Evolutionary conservation across 2,113 vertebrate genomes (phyloP), one percentile per base, ranked within the genome.

Genomic region (Speoplatyrhinus poulsoni): DNA sequence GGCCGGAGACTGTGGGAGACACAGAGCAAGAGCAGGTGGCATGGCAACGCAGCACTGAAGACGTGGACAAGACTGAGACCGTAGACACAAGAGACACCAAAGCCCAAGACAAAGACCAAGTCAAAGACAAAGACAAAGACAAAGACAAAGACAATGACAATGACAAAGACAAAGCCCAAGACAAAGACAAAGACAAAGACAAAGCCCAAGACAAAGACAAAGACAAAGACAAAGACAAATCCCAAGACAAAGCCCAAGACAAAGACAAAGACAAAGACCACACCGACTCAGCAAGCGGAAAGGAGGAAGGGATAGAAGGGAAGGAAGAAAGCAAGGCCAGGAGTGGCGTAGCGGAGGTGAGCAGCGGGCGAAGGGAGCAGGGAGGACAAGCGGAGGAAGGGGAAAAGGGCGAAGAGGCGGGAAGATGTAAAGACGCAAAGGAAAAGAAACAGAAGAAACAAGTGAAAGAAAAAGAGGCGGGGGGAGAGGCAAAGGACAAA

Each of bases 401-500:
- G 13, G 12, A 47, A n/a, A 66, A 60, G 1, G n/a, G 56, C 13
- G 52, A 55, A 65, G 16, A 10, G 52, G 16, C 12, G 17, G 57
- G 52, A 15, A 69, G 70, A 49, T 49, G 72, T 17, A 56, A 19
- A 12, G 65, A 52, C 56, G 55, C 68, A 67, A 77, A 75, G 7
- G 47, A 53, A 86, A 78, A 26, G 83, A 9, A 41, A 55, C 33
- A 11, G 75, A 77, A 77, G 64, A 87, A 86, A 58, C 48, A 72
- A 55, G 61, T 32, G 10, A 77, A 75, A 59, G 68, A 62, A 49
- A 56, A 75, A 63, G 69, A 69, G 62, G 52, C 46, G 9, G 63
- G 75, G 9, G 49, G 46, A 59, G 72, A 84, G 16, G 70, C 4
- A 1, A 80, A 85, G 69, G 82, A 85, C 11, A 84, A 89, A 69